Conservation (phyloP, 1,140 invertebrate species). For the Trichomalopsis sarcophagae region DNA sequence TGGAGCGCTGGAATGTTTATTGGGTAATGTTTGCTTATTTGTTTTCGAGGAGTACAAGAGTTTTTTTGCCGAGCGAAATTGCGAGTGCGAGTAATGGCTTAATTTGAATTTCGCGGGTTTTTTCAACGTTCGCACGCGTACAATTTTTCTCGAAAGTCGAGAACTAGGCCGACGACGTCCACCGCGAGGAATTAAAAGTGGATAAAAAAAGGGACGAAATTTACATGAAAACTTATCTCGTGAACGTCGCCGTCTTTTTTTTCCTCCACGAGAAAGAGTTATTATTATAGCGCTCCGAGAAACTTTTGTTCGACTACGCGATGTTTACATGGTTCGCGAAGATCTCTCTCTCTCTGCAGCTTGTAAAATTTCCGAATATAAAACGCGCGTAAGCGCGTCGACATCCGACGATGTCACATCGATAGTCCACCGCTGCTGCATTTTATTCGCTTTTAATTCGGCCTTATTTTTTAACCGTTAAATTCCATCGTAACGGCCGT, state of each 20-base stretch:
- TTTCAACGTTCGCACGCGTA: too few relatives aligned
- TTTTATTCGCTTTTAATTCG: neutral
- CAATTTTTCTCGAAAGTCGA: neutral
- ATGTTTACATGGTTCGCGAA: conserved; percentile 30
- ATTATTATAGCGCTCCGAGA: neutral
- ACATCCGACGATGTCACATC: too few relatives aligned
- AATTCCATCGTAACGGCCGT: neutral
- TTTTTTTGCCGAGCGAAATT: too few relatives aligned
- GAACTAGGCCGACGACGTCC: neutral
- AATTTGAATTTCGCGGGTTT: neutral
- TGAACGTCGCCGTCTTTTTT: neutral
- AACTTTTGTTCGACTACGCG: too few relatives aligned
- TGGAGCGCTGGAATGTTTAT: neutral
- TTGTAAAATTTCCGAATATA: too few relatives aligned
- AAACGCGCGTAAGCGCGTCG: too few relatives aligned
- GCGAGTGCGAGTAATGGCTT: neutral
- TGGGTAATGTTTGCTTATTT: neutral
- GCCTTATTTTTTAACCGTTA: neutral
- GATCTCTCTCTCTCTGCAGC: neutral
- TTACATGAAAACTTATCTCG: conserved; percentile 28
- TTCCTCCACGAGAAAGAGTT: neutral
- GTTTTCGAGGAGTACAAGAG: neutral
- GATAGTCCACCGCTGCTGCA: too few relatives aligned
- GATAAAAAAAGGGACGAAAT: neutral
- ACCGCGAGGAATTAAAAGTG: neutral